Conservation (phyloP, 2,113 vertebrate genomes). For the Xenopus tropicalis region DNA sequence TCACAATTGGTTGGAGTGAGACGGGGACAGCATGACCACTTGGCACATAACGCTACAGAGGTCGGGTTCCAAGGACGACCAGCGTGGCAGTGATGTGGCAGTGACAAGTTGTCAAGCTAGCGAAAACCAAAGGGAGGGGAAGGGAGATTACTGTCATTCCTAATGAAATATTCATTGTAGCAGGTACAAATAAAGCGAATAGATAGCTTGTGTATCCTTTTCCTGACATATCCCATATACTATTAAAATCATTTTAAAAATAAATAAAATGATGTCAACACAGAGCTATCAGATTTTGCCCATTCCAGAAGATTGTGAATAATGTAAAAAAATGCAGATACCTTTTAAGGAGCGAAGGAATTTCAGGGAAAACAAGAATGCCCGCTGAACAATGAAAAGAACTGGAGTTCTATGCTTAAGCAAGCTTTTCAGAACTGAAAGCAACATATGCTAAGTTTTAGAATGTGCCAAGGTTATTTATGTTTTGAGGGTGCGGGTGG, state of each 20-base stretch:
- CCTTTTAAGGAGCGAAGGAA: too few species aligned
- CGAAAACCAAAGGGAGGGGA: conserved; percentile 51
- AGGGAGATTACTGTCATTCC: conserved; percentile 60
- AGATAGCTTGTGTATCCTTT: conserved; percentile 20
- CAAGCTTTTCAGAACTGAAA: not conserved
- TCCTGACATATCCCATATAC: not conserved
- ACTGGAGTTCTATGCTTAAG: too few species aligned
- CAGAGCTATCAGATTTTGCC: too few species aligned
- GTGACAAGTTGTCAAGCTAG: conserved; percentile 78
- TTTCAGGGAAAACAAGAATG: too few species aligned
- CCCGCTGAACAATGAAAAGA: too few species aligned
- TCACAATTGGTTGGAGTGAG: conserved; percentile 79
- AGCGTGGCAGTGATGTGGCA: conserved; percentile 68
- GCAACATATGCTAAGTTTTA: not conserved
- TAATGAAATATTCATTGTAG: conserved; percentile 65
- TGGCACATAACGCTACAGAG: conserved; percentile 67
- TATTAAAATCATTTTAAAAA: not conserved
- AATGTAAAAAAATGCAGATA: too few species aligned
- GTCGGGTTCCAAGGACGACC: conserved; percentile 72
- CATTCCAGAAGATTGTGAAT: too few species aligned
- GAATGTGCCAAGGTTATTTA: not conserved
- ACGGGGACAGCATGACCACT: conserved; percentile 75
- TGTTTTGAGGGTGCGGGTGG: not conserved
- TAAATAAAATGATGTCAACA: not conserved
- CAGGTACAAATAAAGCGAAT: conserved; percentile 45